Base-by-base conservation (phyloP, 1,140 invertebrate genomes). In the Argopecten irradians region DNA sequence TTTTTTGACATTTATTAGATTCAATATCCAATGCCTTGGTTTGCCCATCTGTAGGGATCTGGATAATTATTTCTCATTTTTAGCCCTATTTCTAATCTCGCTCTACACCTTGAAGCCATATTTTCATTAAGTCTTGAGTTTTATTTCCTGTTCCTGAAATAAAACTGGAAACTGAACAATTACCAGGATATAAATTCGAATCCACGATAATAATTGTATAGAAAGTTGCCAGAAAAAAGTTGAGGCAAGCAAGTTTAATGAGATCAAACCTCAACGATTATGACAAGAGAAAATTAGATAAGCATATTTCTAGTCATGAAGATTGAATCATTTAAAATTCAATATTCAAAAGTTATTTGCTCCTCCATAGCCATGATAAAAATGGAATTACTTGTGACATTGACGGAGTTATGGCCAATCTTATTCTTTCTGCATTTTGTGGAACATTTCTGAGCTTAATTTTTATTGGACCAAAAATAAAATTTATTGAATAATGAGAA, bases 1-100 rank as follows among this genome's bases (percentile, higher is more conserved):
- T 88, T 71, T 71, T 88, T 34, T 82, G 84, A 88, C 87, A 88
- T 88, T 87, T 85, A 88, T 88, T 85, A 88, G 83, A 87, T 87
- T 88, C 71, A 83, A 88, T 88, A 84, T 85, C 85, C 35, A 85
- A 88, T 82, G 85, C 16, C 35, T 22, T 46, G 83, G 83, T 84
- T 85, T 85, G 46, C 85, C 34, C 46, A 33, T 85, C 87, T 41
- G 43, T 55, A 88, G 87, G 83, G 83, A 33, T 36, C 36, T 84
- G 34, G n/a, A 84, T 84, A 84, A 84, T 39, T 35, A 84, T 36
- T 36, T 84, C 36, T 39, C 34, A 35, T n/a, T 84, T 84, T 84
- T 84, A 84, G 36, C 36, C 83, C 34, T 33, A 35, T n/a, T 84
- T 84, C 36, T 84, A 84, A 84, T 84, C 83, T 35, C 36, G 5